These are phyloP conservation scores for Clarias platycephalus DNA, from an alignment of 2,797 vertebrate genomes.

Conservation along the genomic window DNA sequence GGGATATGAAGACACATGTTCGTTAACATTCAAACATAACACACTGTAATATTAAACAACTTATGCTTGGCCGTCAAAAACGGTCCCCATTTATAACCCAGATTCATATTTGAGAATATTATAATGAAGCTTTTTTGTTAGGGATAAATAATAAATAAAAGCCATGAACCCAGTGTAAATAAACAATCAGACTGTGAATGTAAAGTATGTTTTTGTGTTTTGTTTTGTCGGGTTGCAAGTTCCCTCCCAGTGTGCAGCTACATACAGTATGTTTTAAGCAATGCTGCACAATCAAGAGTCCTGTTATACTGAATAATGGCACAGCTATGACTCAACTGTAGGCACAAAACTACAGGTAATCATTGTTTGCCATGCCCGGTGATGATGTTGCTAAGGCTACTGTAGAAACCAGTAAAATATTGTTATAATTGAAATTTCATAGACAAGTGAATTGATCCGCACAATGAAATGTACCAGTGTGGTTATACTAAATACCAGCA, in stretches of 20 bases:
- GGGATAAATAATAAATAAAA: constrained; percentile 2
- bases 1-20: constrained; percentile 9
- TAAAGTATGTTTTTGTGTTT: not conserved
- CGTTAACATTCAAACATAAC: not conserved
- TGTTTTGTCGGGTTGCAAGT: not conserved
- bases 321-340: too few relatives aligned
- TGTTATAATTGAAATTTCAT: too few relatives aligned
- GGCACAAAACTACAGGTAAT: too few relatives aligned
- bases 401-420: too few relatives aligned
- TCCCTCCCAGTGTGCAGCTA: not conserved
- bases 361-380: too few relatives aligned
- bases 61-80: not conserved
- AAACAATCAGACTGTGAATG: not conserved
- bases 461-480: too few relatives aligned
- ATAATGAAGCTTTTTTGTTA: not conserved
- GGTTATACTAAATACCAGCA: too few relatives aligned
- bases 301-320: not conserved
- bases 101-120: not conserved
- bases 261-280: not conserved
- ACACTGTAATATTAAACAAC: not conserved
- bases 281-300: not conserved
- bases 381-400: too few relatives aligned
- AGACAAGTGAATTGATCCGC: too few relatives aligned
- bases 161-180: not conserved
- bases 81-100: not conserved